These are phyloP conservation scores for Drosophila repleta DNA, from an alignment of 1,140 invertebrate species.

Conservation along the genomic window DNA sequence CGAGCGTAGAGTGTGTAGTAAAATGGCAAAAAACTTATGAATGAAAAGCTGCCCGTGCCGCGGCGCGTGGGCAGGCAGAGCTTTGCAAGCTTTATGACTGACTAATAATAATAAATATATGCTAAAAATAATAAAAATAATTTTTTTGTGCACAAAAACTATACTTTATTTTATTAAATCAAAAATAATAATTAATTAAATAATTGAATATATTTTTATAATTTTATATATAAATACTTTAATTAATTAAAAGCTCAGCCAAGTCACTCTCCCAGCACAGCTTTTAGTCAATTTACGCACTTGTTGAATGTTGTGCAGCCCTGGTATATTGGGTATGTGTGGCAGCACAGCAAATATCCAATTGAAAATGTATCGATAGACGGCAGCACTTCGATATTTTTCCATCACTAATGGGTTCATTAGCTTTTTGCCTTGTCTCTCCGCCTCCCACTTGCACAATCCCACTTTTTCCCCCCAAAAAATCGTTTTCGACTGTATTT, in stretches of 20 bases:
- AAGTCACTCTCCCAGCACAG: neutral
- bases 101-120: constrained; percentile 21
- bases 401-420: constrained; percentile 52
- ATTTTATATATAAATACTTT: no score
- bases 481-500: constrained; percentile 37
- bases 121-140: constrained; percentile 4
- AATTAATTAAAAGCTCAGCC: no score
- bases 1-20: constrained; percentile 27
- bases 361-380: constrained; percentile 22
- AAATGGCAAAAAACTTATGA: constrained; percentile 64
- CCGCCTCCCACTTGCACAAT: constrained; percentile 40
- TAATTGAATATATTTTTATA: no score
- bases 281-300: constrained; percentile 4
- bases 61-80: constrained; percentile 36
- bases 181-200: no score
- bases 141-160: constrained; percentile 9
- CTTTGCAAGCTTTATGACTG: constrained; percentile 45
- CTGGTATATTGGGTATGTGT: neutral
- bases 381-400: constrained; percentile 18
- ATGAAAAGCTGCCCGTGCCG: constrained; percentile 64
- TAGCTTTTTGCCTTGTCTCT: constrained; percentile 53
- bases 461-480: constrained; percentile 45
- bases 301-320: constrained; percentile 9
- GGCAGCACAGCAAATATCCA: neutral
- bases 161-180: no score